Base-by-base conservation (phyloP, 1,140 invertebrate species). In the Penaeus japonicus region DNA sequence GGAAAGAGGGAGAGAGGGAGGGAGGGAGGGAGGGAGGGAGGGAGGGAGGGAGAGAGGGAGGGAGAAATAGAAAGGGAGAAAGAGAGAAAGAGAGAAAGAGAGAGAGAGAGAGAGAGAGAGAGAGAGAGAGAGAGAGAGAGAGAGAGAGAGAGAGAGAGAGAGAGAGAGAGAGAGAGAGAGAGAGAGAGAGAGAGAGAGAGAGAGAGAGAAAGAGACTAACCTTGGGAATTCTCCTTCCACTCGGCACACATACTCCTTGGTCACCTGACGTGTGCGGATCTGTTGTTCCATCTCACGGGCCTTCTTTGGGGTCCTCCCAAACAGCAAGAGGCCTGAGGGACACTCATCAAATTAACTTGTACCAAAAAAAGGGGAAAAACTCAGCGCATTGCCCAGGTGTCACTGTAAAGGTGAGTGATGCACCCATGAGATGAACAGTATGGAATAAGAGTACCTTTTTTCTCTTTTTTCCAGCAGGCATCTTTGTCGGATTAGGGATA, bases 211-310 rank as follows among this genome's bases (percentile, higher is more conserved):
- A 82, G 59, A 4, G 90, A 95, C 96, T 94, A 95, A 99, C 96
- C 97, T 96, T 17, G 98, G 98, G 93, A 99, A 99, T 92, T 96
- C 95, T 78, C 99, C 99, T 90, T 98, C 97, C 0, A 99, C 99
- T 90, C 97, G 94, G 93, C 98, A 99, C 0, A 99, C 95, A 93
- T 99, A 99, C 92, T 99, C 97, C 93, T 99, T 99, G 91, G 96
- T 95, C 4, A 99, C 97, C 92, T 97, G 94, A 91, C 97, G 94
- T 92, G 98, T 96, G 90, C 96, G 94, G 87, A 99, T 98, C 93
- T 99, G 97, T 91, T 98, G 96, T 92, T 98, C 97, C 95, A 98
- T 96, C 93, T 98, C 96, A 91, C 97, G 94, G 4, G 97, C 97
- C 93, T 97, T 97, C 92, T 97, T 97, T 32, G 96, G 96, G 91